A percentile compares a stretch with the other conserved stretches of the same genome.
Evolutionary conservation across 2,113 vertebrate species (phyloP).

Genomic region (Alectura lathami): DNA sequence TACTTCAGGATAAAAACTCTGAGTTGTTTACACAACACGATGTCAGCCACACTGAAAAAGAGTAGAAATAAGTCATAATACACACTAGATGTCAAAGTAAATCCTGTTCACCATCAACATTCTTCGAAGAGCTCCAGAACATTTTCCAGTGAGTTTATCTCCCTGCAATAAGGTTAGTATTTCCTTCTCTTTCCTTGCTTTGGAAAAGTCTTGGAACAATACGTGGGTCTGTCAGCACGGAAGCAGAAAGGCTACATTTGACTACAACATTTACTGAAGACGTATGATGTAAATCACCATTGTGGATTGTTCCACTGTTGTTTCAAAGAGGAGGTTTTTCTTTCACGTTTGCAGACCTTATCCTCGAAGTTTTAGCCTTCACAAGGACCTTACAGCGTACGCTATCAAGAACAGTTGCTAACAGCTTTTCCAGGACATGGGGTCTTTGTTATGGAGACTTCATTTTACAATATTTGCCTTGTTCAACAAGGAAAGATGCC

Average conservation of each 20-base stretch:
- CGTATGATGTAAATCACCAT: not conserved
- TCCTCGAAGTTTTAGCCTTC: not conserved
- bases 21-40: not conserved
- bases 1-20: not conserved
- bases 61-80: not conserved
- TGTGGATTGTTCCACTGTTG: not conserved
- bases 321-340: not conserved
- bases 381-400: not conserved
- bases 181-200: not conserved
- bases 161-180: not conserved
- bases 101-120: not conserved
- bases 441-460: not conserved
- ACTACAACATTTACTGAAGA: not conserved
- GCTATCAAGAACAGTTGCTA: not conserved
- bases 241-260: not conserved
- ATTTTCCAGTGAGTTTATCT: not conserved
- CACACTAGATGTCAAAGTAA: not conserved
- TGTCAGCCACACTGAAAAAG: not conserved
- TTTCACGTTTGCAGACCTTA: not conserved
- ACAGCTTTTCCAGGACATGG: not conserved
- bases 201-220: not conserved
- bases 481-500: conserved; percentile 24
- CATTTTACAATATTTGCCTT: conserved; percentile 36
- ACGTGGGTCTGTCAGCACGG: not conserved
- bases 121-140: not conserved